Percentiles rank a stretch among this genome's conserved stretches.
phyloP scores from a whole-genome alignment of 2,888 invertebrate species.

The Axea sp. region DNA sequence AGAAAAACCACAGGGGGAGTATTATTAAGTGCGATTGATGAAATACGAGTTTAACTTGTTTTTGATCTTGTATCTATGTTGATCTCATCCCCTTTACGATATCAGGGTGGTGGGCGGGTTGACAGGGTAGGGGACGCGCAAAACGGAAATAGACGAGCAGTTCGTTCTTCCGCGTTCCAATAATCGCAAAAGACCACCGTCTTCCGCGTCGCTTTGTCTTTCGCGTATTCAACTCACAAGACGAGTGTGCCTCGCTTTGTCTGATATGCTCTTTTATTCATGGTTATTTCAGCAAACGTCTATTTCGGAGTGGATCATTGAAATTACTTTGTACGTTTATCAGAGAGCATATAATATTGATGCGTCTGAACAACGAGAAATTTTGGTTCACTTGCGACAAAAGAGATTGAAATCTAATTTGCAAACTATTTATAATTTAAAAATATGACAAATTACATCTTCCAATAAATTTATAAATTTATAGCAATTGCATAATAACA shows the following conservation, averaged over 20 bases:
- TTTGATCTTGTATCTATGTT: constrained; percentile 40
- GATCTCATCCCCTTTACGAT: constrained; percentile 53
- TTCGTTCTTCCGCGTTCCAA: constrained; percentile 73
- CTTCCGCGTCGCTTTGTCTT: constrained; percentile 67
- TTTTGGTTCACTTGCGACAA: constrained; percentile 27
- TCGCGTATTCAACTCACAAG: constrained; percentile 60
- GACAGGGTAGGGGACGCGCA: constrained; percentile 64
- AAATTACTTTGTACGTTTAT: constrained; percentile 60
- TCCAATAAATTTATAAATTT: no score
- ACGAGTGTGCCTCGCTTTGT: constrained; percentile 50
- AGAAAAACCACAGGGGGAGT: neutral
- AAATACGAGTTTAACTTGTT: constrained; percentile 24
- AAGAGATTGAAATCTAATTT: constrained; percentile 22
- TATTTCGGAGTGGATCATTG: constrained; percentile 48
- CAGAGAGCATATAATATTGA: constrained; percentile 52
- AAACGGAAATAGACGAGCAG: constrained; percentile 73
- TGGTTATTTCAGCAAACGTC: constrained; percentile 59
- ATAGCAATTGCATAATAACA: no score
- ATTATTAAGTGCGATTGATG: constrained; percentile 9
- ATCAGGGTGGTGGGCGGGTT: constrained; percentile 43
- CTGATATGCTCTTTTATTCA: constrained; percentile 58
- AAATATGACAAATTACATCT: no score
- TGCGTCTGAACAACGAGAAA: constrained; percentile 32
- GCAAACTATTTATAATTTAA: no score
- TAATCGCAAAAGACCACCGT: constrained; percentile 68